Conservation (phyloP, 2,888 invertebrate species). For the Aspidapion aeneum region DNA sequence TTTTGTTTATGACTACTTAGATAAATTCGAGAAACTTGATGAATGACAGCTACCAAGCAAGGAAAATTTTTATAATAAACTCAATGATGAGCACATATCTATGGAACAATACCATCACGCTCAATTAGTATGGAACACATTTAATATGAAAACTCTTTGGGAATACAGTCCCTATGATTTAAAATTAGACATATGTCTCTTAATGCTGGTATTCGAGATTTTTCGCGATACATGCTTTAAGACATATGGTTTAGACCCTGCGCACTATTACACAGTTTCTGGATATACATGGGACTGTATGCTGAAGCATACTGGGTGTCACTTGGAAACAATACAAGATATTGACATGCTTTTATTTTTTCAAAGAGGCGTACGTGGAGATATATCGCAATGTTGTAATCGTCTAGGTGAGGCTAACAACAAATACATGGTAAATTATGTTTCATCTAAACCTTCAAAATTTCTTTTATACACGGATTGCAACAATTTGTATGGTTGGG, state of each 20-base stretch:
- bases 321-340: conserved; percentile 33
- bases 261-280: conserved; percentile 34
- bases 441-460: neutral
- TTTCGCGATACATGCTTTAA: conserved; percentile 34
- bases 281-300: conserved; percentile 35
- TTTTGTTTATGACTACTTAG: conserved; percentile 38
- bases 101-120: no score
- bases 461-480: conserved; percentile 7
- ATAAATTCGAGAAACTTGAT: conserved; percentile 17
- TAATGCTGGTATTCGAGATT: conserved; percentile 42
- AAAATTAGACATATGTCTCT: conserved; percentile 39
- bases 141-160: conserved; percentile 34
- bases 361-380: conserved; percentile 36
- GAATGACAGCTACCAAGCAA: conserved; percentile 29
- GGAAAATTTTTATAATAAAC: conserved; percentile 30
- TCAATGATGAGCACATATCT: no score
- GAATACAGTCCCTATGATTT: conserved; percentile 43
- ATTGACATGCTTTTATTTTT: conserved; percentile 35
- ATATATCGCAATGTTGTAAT: conserved; percentile 32
- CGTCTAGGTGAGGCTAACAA: conserved; percentile 41
- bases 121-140: conserved; percentile 19
- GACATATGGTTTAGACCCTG: conserved; percentile 37
- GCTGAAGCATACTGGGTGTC: conserved; percentile 29
- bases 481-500: conserved; percentile 26
- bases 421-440: conserved; percentile 20